Evolutionary conservation across 2,888 invertebrate genomes (phyloP).

Genomic region (Cryptus armator): DNA sequence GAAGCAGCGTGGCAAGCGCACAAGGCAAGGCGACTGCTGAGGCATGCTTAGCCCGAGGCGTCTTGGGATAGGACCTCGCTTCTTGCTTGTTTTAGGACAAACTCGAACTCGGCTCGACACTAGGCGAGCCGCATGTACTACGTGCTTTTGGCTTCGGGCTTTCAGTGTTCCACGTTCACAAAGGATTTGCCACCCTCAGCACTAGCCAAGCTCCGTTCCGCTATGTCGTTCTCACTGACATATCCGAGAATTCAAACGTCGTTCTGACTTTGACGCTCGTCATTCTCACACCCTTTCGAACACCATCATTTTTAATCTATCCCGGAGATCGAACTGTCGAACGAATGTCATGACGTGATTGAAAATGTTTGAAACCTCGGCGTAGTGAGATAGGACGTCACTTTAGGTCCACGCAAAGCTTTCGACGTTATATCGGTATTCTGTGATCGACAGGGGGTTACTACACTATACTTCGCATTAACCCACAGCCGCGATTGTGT

Average conservation of each 20-base stretch:
- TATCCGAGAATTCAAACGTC: background rate
- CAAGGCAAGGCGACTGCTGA: slow-evolving; percentile 71
- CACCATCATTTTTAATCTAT: slow-evolving; percentile 60
- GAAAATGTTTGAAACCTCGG: slow-evolving; percentile 39
- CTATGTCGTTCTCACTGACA: background rate
- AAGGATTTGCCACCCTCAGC: slow-evolving; percentile 24
- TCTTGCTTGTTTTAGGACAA: slow-evolving; percentile 81
- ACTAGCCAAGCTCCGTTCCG: background rate
- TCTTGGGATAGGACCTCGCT: slow-evolving; percentile 82
- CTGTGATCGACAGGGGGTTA: background rate
- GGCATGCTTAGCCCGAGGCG: slow-evolving; percentile 80
- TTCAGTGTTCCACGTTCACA: slow-evolving; percentile 50
- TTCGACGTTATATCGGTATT: background rate
- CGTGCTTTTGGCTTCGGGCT: slow-evolving; percentile 53
- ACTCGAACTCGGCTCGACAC: slow-evolving; percentile 55
- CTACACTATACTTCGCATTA: background rate
- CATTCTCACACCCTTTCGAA: slow-evolving; percentile 6
- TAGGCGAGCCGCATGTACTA: slow-evolving; percentile 40
- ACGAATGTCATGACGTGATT: slow-evolving; percentile 31
- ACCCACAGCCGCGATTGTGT: background rate
- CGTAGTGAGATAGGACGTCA: slow-evolving; percentile 27
- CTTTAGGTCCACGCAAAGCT: background rate
- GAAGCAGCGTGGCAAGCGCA: slow-evolving; percentile 52
- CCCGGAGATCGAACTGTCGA: slow-evolving; percentile 60
- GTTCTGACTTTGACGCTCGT: slow-evolving; percentile 13